Conservation (phyloP, 2,797 vertebrate species). For the Prunella strophiata region DNA sequence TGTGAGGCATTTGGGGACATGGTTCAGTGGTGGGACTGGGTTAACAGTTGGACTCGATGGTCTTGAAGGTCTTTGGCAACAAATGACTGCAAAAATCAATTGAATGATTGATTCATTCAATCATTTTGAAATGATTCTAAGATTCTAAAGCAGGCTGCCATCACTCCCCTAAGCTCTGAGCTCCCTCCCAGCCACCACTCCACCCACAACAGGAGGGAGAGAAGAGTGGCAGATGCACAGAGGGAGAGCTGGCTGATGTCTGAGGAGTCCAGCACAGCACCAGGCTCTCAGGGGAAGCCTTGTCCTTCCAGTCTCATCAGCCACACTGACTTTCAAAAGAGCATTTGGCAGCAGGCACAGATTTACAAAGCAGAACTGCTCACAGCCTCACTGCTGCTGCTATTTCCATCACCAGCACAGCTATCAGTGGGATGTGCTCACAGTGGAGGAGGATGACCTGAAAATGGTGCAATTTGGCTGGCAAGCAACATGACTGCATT, state of each 20-base stretch:
- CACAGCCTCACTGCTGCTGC: not conserved
- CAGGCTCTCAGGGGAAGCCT: not conserved
- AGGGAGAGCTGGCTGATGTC: not conserved
- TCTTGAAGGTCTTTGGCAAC: not conserved
- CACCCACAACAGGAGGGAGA: not conserved
- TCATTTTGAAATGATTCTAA: not conserved
- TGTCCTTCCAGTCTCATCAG: not conserved
- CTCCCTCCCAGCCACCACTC: not conserved
- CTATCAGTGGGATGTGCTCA: not conserved
- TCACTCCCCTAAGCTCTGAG: not conserved
- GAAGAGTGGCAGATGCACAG: not conserved
- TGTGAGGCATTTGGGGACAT: not conserved
- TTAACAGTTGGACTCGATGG: rapidly evolving
- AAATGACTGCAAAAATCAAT: too few species aligned
- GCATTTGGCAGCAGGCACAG: not conserved
- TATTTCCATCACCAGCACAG: not conserved
- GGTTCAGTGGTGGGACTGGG: not conserved
- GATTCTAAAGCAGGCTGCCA: not conserved
- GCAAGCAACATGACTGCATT: not conserved
- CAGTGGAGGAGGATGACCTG: not conserved
- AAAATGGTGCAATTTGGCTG: not conserved
- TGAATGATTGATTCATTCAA: too few species aligned
- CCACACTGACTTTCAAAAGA: not conserved
- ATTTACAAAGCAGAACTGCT: not conserved
- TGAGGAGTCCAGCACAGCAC: not conserved